Base-by-base conservation (phyloP, 1,140 invertebrate genomes). In the Drosophila funebris region DNA sequence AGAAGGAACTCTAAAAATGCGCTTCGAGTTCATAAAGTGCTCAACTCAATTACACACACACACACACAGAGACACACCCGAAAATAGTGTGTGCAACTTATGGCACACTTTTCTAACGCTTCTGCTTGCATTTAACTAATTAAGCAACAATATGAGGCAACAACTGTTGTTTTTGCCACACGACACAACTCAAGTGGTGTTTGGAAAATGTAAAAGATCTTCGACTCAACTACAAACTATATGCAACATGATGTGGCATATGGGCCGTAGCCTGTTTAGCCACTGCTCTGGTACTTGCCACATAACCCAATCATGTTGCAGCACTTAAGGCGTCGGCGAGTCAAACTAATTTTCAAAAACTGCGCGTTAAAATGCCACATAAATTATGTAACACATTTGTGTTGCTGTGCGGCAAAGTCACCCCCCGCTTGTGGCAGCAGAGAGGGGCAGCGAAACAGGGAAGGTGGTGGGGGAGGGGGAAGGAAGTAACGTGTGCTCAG, bases 321-420 rank as follows among this genome's bases (percentile, higher is more conserved):
- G 50, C 67, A 71, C 67, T 71, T 71, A 57, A 54, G 41, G 53
- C 53, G 31, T 73, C 62, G 20, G 31, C 57, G 60, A 66, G 41
- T 46, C 70, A 76, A 73, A 78, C 68, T 39, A 78, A 78, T 87
- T 87, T 80, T 76, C 36, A 54, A 63, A 71, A 70, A 73, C 68
- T 58, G 44, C 54, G 64, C 82, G 83, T 76, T 88, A 82, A 87
- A 87, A 67, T 87, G 82, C 78, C 83, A 88, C 83, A 88, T 88
- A 88, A 88, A 89, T 88, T 88, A 88, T 83, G 36, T 69, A 71
- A 48, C 54, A 56, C 11, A 43, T 39, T 41, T 33, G 62, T 20
- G 27, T n/a, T 7, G 29, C 29, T 20, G 18, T 22, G 24, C 29
- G 16, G 31, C 18, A 33, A 14, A 61, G 31, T 24, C 71, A 73